Conservation (phyloP, 2,888 invertebrate species). For the Steromphala cineraria region DNA sequence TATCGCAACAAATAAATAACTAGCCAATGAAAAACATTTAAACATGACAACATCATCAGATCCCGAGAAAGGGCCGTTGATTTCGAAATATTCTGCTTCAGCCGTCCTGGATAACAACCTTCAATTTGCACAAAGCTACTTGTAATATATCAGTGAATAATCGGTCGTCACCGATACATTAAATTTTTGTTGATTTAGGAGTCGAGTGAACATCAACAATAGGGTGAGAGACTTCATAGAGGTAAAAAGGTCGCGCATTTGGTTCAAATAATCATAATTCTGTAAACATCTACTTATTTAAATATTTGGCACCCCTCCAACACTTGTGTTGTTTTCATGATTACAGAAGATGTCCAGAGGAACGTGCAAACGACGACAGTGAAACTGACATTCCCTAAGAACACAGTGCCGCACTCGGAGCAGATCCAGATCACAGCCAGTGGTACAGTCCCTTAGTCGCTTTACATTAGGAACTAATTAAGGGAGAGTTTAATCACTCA, state of each 20-base stretch:
- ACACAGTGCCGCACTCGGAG: constrained; percentile 3
- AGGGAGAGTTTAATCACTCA: neutral
- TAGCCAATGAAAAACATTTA: no score
- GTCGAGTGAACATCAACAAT: neutral
- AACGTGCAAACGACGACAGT: neutral
- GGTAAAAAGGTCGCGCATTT: neutral
- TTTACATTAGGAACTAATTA: no score
- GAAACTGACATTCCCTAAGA: neutral
- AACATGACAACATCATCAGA: no score
- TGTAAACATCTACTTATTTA: neutral
- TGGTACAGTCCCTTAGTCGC: neutral
- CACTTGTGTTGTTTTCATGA: neutral
- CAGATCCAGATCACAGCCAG: neutral
- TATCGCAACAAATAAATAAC: no score
- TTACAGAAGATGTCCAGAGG: neutral
- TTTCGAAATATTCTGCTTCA: no score
- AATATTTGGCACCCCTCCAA: no score
- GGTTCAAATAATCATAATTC: neutral
- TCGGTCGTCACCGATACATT: no score
- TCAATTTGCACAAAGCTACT: neutral
- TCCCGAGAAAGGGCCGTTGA: no score
- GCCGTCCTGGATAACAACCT: neutral
- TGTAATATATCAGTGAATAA: no score
- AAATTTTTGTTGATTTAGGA: neutral
- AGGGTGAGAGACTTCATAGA: neutral